Base-by-base conservation (phyloP, 2,113 vertebrate species). In the Tyrannus savana region DNA sequence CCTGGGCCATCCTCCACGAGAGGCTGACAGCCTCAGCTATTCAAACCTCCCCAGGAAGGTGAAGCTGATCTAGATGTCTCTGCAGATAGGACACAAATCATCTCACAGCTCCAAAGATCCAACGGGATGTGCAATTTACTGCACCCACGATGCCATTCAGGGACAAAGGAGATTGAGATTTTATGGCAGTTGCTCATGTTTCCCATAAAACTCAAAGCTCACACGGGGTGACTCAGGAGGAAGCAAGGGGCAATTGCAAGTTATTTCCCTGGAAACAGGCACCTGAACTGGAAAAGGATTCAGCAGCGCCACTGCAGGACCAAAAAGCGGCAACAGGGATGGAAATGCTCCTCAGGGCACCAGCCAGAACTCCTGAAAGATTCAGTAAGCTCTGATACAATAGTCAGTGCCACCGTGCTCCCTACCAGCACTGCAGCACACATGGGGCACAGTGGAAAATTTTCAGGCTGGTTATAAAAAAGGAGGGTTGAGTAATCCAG, bases 321-420 rank as follows among this genome's bases (percentile, higher is more conserved):
- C 27, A 47, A 86, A 67, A 55, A 66, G 25, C 62, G 69, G 50
- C 37, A 89, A 28, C 9, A 41, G 39, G 17, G 19, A 50, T 2
- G 22, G 76, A 84, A 94, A 93, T 21, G 47, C 1, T 90, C 68
- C 83, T 88, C 17, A 0, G 59, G 83, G 55, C 59, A 60, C 7
- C 14, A 95, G 9, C 77, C 62, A 75, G 83, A 92, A 58, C 55
- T 93, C 66, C 72, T 94, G 64, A 89, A 77, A 84, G 68, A 89
- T 80, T 96, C 60, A 53, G 24, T 46, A 28, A 90, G 67, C 62
- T 82, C 56, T 67, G 64, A 72, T 9, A 39, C 23, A 88, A 55
- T 16, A 60, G 49, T 30, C 31, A 55, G 28, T 5, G 2, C 59
- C 71, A 39, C 39, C 5, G 0, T 18, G 21, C 4, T 79, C 22